A percentile compares a stretch with the other conserved stretches of the same genome.
Evolutionary conservation across 1,140 invertebrate genomes (phyloP).

Genomic region (Antheraea pernyi): DNA sequence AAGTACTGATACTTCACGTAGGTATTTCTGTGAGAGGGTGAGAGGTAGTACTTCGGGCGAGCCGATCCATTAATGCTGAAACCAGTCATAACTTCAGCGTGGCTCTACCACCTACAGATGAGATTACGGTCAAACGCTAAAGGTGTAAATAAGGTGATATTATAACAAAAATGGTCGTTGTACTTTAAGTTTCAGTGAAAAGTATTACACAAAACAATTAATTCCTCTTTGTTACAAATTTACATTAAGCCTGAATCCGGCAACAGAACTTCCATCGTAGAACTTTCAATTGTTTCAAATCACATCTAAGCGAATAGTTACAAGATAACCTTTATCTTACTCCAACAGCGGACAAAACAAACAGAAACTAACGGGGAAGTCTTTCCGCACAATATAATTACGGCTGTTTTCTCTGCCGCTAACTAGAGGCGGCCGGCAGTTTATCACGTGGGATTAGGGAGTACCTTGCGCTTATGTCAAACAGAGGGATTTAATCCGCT

Average conservation of each 20-base stretch:
- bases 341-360: background rate
- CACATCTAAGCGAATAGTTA: background rate
- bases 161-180: no score
- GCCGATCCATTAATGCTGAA: no score
- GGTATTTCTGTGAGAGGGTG: no score
- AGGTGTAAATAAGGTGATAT: no score
- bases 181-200: background rate
- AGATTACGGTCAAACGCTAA: no score
- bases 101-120: no score
- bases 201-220: background rate
- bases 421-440: background rate
- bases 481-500: conserved; percentile 3
- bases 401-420: background rate
- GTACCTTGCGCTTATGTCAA: conserved; percentile 9
- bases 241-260: no score
- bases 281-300: conserved; percentile 1
- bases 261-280: background rate
- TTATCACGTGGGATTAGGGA: background rate
- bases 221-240: background rate
- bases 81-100: no score
- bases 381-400: conserved; percentile 7
- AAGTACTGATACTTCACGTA: no score
- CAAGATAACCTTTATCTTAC: background rate
- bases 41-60: no score
- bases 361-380: background rate